Conservation (phyloP, 2,113 vertebrate species). For the Corythornis madagascariensis region DNA sequence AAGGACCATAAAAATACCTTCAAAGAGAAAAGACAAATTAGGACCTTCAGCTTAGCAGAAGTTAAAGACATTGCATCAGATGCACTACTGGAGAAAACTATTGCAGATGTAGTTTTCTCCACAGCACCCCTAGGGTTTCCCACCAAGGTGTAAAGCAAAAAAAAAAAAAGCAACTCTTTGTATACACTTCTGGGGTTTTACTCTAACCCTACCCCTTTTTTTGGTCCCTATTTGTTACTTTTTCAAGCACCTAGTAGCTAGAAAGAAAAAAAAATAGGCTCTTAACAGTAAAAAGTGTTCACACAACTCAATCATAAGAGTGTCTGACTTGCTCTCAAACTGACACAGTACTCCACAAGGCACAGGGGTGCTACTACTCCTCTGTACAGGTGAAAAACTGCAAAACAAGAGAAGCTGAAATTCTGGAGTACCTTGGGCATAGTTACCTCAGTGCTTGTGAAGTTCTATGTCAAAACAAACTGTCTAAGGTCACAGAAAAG, state of each 20-base stretch:
- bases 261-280: not conserved
- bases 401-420: not conserved
- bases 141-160: not conserved
- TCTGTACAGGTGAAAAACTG: not conserved
- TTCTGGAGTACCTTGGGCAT: not conserved
- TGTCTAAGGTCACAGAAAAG: not conserved
- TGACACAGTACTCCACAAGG: not conserved
- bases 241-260: not conserved
- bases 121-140: not conserved
- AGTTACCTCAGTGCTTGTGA: not conserved
- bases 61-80: not conserved
- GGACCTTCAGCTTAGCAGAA: not conserved
- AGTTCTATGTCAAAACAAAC: rapidly evolving
- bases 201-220: not conserved
- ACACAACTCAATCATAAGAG: not conserved
- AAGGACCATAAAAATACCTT: conserved; percentile 91
- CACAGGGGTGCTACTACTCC: not conserved
- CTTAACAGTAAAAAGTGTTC: not conserved
- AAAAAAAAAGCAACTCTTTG: not conserved
- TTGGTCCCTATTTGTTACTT: not conserved
- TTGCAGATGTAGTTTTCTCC: not conserved
- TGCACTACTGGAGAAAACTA: no score
- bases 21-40: conserved; percentile 54
- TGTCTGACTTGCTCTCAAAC: not conserved
- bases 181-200: not conserved